Percentiles rank a stretch among this genome's conserved stretches.
phyloP scores from a whole-genome alignment of 2,797 vertebrate genomes.

The Cyclopterus lumpus region DNA sequence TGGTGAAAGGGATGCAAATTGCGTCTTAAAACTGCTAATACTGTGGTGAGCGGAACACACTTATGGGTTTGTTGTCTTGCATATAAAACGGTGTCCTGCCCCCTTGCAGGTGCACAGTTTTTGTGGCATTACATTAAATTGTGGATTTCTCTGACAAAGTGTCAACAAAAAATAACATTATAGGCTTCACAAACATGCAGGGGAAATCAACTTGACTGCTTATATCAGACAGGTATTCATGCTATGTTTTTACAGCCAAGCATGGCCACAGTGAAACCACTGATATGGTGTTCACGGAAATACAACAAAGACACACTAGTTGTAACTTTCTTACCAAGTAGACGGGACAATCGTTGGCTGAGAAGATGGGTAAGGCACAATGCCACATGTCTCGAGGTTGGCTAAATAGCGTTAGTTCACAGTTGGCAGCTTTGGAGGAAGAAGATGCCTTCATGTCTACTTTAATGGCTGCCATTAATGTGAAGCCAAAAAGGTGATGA shows the following conservation, averaged over 20 bases:
- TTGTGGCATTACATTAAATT: background rate
- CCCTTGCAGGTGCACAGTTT: slow-evolving; percentile 20
- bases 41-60: slow-evolving; percentile 35
- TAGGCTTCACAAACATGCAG: background rate
- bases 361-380: slow-evolving; percentile 18
- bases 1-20: slow-evolving; percentile 70
- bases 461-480: slow-evolving; percentile 44
- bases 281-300: background rate
- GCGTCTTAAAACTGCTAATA: slow-evolving; percentile 32
- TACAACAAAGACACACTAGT: background rate
- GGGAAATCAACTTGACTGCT: background rate
- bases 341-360: slow-evolving; percentile 13
- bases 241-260: background rate
- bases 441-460: slow-evolving; percentile 20
- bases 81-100: slow-evolving; percentile 25
- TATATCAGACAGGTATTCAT: background rate
- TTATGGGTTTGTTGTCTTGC: slow-evolving; percentile 6
- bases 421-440: slow-evolving; percentile 25
- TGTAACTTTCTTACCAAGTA: background rate
- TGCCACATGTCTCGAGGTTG: slow-evolving; percentile 35
- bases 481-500: slow-evolving; percentile 38
- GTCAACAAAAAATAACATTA: background rate
- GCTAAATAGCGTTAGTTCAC: slow-evolving; percentile 14
- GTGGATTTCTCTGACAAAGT: background rate
- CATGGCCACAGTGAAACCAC: background rate